Evolutionary conservation across 2,797 vertebrate species (phyloP).

Genomic region (Periparus ater): DNA sequence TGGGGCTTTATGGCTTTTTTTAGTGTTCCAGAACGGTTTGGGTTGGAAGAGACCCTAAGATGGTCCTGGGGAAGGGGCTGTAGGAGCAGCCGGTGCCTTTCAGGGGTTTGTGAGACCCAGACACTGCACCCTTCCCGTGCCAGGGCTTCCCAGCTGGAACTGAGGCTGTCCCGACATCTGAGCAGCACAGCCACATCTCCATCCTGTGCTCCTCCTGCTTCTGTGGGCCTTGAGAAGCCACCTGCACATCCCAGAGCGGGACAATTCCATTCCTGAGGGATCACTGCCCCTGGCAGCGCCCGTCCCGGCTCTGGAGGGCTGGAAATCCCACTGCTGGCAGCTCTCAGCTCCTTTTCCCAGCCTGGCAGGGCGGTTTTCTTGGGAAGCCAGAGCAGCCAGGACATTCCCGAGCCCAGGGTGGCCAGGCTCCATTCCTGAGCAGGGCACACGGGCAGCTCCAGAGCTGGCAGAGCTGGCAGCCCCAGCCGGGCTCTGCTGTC

Average conservation of each 20-base stretch:
- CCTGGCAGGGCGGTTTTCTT: too few species aligned
- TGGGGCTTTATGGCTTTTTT: not conserved
- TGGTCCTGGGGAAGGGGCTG: too few species aligned
- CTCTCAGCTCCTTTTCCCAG: not conserved
- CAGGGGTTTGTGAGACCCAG: too few species aligned
- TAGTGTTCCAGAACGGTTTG: too few species aligned
- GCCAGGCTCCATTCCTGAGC: not conserved
- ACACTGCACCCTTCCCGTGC: not conserved
- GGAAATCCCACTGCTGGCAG: not conserved
- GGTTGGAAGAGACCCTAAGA: too few species aligned
- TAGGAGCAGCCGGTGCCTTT: not conserved
- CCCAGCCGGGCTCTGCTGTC: too few species aligned
- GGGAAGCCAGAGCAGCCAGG: not conserved
- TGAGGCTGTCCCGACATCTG: fast-evolving
- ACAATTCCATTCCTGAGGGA: too few species aligned
- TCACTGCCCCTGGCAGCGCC: fast-evolving
- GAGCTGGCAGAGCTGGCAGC: too few species aligned
- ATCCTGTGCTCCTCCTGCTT: not conserved
- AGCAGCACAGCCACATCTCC: not conserved
- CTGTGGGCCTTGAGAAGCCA: not conserved
- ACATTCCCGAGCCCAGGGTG: not conserved
- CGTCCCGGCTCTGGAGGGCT: not conserved
- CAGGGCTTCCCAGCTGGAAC: not conserved
- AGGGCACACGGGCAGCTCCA: not conserved
- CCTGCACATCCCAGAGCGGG: not conserved